A percentile compares a stretch with the other conserved stretches of the same genome.
Evolutionary conservation across 2,797 vertebrate species (phyloP).

Genomic region (Brachymystax lenok): DNA sequence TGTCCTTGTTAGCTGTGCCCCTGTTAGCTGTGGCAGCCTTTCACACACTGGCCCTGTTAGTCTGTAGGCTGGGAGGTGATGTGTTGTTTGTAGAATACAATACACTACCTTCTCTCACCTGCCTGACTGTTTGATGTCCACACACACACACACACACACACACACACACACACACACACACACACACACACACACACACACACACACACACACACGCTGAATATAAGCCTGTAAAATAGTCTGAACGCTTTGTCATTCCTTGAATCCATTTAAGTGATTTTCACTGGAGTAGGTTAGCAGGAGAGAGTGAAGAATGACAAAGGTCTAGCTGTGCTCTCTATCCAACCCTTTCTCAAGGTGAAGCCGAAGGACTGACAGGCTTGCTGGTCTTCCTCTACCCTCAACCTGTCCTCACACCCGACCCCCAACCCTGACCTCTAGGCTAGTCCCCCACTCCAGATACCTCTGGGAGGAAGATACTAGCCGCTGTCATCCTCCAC

Average conservation of each 20-base stretch:
- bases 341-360: constrained; percentile 59
- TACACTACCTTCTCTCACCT: constrained; percentile 29
- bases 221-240: too few relatives aligned
- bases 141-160: neutral
- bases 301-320: constrained; percentile 4
- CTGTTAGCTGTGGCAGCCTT: too few relatives aligned
- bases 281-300: constrained; percentile 4
- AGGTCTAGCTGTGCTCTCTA: constrained; percentile 32
- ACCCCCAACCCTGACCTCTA: constrained; percentile 21
- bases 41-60: neutral
- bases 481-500: constrained; percentile 41
- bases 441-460: constrained; percentile 42
- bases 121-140: constrained; percentile 8
- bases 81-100: constrained; percentile 46
- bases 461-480: constrained; percentile 48
- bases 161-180: too few relatives aligned
- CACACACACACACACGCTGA: too few relatives aligned
- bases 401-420: neutral
- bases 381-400: constrained; percentile 17
- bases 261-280: constrained; percentile 8
- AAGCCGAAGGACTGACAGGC: constrained; percentile 35
- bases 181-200: too few relatives aligned
- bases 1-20: neutral
- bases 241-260: neutral
- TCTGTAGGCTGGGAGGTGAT: neutral